Conservation (phyloP, 2,113 vertebrate genomes). For the Macrotus californicus region DNA sequence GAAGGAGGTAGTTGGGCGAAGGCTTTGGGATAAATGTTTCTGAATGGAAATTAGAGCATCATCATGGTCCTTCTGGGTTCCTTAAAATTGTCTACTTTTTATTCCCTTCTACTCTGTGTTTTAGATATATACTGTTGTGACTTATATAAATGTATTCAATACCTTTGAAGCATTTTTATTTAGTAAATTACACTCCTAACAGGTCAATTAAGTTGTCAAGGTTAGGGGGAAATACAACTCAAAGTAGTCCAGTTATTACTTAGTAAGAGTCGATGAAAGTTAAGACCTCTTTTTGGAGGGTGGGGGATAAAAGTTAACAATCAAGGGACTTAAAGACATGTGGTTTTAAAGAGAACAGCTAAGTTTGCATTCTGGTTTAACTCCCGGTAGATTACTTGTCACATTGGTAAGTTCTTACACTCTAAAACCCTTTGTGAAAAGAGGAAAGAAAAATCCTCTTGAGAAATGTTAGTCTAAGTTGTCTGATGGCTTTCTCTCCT, state of each 20-base stretch:
- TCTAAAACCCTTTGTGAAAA: slow-evolving; percentile 29
- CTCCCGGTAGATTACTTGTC: slow-evolving; percentile 46
- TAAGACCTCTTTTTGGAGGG: not conserved
- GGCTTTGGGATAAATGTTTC: not conserved
- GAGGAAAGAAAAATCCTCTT: slow-evolving; percentile 39
- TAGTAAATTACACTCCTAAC: slow-evolving; percentile 31
- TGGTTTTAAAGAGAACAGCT: slow-evolving; percentile 49
- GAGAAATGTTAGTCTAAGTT: slow-evolving; percentile 2
- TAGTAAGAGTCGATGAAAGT: slow-evolving; percentile 42
- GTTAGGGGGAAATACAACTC: not conserved
- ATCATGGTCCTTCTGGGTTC: not conserved
- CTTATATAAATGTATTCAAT: slow-evolving; percentile 15
- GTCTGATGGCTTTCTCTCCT: slow-evolving; percentile 30
- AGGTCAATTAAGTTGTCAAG: slow-evolving; percentile 41
- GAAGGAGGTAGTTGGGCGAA: slow-evolving; percentile 15
- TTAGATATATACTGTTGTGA: not conserved
- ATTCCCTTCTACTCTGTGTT: not conserved
- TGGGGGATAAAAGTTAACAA: slow-evolving; percentile 35
- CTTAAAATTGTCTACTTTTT: slow-evolving; percentile 40
- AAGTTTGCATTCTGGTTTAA: slow-evolving; percentile 43
- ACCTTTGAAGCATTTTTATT: slow-evolving; percentile 10
- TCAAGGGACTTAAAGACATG: slow-evolving; percentile 44
- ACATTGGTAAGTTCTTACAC: slow-evolving; percentile 46
- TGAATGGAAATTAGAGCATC: not conserved
- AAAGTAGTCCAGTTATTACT: slow-evolving; percentile 19